Conservation (phyloP, 1,140 invertebrate genomes). For the Phortica variegata region DNA sequence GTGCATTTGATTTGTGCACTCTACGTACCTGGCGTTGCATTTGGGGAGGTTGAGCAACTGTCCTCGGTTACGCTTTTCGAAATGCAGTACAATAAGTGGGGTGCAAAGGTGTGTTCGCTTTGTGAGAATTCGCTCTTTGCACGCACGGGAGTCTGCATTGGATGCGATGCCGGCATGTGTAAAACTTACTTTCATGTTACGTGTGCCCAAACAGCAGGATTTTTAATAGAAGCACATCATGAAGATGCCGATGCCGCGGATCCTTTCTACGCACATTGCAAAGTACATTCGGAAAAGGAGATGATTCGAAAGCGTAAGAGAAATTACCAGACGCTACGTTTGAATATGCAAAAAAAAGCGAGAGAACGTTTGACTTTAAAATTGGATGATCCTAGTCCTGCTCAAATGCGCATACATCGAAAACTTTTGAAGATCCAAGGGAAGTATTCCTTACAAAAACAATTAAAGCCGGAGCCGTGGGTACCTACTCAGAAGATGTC, state of each 20-base stretch:
- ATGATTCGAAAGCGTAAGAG: conserved; percentile 76
- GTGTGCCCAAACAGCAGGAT: conserved; percentile 90
- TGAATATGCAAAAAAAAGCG: conserved; percentile 65
- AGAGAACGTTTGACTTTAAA: conserved; percentile 52
- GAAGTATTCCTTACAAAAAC: conserved; percentile 75
- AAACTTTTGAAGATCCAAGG: conserved; percentile 75
- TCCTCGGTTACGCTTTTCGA: conserved; percentile 89
- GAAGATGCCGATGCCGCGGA: conserved; percentile 94
- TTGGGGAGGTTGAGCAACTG: conserved; percentile 89
- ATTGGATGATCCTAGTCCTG: conserved; percentile 60
- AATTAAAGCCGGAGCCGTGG: conserved; percentile 78
- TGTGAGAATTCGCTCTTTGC: conserved; percentile 86
- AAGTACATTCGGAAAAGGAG: conserved; percentile 84
- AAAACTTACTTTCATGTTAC: conserved; percentile 97
- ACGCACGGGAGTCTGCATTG: conserved; percentile 90
- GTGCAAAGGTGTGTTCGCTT: conserved; percentile 80
- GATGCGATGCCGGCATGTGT: conserved; percentile 97
- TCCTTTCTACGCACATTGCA: conserved; percentile 96
- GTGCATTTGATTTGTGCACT: conserved; percentile 96
- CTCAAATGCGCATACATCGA: conserved; percentile 73
- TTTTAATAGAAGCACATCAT: conserved; percentile 88
- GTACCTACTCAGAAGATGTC: conserved; percentile 94
- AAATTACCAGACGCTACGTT: conserved; percentile 86
- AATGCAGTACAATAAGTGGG: conserved; percentile 94
- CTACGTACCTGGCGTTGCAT: conserved; percentile 95